Conservation (phyloP, 2,888 invertebrate species). For the Meliscaeva auricollis region DNA sequence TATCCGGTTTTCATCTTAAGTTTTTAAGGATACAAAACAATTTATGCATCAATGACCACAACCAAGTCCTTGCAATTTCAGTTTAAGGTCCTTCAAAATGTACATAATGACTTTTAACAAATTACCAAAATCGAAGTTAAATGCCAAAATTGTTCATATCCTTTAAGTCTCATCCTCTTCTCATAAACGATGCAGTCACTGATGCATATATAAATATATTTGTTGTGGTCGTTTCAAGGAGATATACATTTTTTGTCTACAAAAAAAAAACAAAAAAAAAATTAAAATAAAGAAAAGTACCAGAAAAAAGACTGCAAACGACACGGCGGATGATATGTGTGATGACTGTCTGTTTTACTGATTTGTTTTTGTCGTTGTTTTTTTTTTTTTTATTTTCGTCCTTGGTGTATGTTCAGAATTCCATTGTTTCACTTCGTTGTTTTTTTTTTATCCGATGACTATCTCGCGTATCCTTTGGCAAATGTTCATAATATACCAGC, state of each 20-base stretch:
- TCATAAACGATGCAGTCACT: conserved; percentile 28
- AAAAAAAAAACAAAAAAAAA: conserved; percentile 48
- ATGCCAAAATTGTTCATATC: conserved; percentile 34
- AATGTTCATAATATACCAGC: conserved; percentile 64
- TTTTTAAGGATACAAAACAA: too few species aligned
- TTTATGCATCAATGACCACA: neutral
- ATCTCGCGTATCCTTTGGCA: conserved; percentile 74
- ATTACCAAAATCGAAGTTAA: conserved; percentile 52
- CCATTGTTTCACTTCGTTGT: conserved; percentile 66
- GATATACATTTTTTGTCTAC: conserved; percentile 13
- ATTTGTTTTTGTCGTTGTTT: conserved; percentile 48
- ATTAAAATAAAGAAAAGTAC: conserved; percentile 21
- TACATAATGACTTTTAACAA: conserved; percentile 22
- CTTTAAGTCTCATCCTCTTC: neutral
- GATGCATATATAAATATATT: conserved; percentile 41
- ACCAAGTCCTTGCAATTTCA: neutral
- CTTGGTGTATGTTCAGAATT: conserved; percentile 18
- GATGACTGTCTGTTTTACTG: conserved; percentile 70
- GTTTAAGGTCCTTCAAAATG: conserved; percentile 18
- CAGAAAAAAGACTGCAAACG: conserved; percentile 62
- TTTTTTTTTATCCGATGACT: conserved; percentile 63
- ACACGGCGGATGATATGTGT: conserved; percentile 74
- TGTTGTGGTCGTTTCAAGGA: conserved; percentile 51
- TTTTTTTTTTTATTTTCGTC: conserved; percentile 27
- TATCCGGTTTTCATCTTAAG: too few species aligned